These are phyloP conservation scores for Belgica antarctica DNA, from an alignment of 2,888 invertebrate species.

Conservation along the genomic window DNA sequence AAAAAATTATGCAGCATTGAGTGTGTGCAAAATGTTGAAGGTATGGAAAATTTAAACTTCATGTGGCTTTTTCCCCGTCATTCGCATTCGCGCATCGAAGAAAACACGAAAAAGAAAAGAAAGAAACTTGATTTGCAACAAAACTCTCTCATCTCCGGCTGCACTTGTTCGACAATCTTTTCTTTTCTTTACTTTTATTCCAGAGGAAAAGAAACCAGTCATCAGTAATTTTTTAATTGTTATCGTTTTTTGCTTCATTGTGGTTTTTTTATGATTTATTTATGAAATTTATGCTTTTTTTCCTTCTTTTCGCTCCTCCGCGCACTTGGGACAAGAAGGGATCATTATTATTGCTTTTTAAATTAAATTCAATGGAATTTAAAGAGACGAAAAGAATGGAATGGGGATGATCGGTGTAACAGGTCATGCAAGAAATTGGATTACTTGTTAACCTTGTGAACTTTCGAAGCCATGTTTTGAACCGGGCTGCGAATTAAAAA, in stretches of 20 bases:
- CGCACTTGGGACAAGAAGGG: background rate
- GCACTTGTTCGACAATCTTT: slow-evolving; percentile 36
- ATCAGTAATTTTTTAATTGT: slow-evolving; percentile 42
- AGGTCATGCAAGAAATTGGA: too few species aligned
- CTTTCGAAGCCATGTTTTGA: too few species aligned
- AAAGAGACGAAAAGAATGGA: background rate
- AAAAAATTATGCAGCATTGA: slow-evolving; percentile 18
- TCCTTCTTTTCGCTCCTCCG: slow-evolving; percentile 4
- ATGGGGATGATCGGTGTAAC: too few species aligned
- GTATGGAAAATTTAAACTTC: slow-evolving; percentile 1
- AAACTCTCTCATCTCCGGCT: slow-evolving; percentile 21
- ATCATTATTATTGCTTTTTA: slow-evolving; percentile 15
- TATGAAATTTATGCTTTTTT: slow-evolving; percentile 28
- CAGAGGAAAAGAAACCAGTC: slow-evolving; percentile 39
- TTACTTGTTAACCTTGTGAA: too few species aligned
- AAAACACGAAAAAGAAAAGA: background rate
- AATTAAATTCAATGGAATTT: slow-evolving; percentile 29
- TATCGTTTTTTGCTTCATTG: slow-evolving; percentile 36
- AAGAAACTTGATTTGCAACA: slow-evolving; percentile 33
- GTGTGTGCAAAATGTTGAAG: slow-evolving; percentile 17
- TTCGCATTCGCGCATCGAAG: slow-evolving; percentile 4
- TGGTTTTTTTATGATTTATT: slow-evolving; percentile 40
- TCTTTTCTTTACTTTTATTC: background rate
- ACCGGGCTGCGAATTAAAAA: too few species aligned
- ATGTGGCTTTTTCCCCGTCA: slow-evolving; percentile 21